Evolutionary conservation across 2,797 vertebrate genomes (phyloP).

Genomic region (Premnoplex brunnescens): DNA sequence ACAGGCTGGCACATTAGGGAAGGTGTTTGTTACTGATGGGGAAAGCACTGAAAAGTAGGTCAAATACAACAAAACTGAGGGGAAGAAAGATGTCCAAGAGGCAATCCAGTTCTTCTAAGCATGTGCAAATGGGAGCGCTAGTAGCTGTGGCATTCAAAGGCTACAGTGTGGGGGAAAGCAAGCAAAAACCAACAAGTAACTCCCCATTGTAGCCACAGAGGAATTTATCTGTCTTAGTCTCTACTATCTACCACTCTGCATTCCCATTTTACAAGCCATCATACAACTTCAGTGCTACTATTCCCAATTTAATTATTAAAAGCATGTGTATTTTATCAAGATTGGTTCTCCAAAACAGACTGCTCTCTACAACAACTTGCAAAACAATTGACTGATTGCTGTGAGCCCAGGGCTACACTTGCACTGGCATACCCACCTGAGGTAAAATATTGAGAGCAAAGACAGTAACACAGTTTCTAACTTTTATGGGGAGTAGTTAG

Average conservation of each 20-base stretch:
- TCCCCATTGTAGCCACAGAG: neutral
- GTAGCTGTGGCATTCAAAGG: neutral
- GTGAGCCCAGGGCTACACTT: rapidly evolving
- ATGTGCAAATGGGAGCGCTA: neutral
- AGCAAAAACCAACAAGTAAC: neutral
- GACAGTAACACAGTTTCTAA: neutral
- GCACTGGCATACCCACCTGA: rapidly evolving
- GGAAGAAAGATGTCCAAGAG: neutral
- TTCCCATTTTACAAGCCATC: neutral
- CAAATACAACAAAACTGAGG: conserved; percentile 2
- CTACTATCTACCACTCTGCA: neutral
- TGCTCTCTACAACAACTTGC: neutral
- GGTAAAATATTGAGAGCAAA: neutral
- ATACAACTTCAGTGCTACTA: neutral
- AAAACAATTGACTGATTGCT: neutral
- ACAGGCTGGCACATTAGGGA: neutral
- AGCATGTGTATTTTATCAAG: neutral
- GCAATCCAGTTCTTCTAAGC: neutral
- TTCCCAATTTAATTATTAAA: neutral
- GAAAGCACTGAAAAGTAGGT: conserved; percentile 1
- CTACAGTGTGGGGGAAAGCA: neutral
- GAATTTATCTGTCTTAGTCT: neutral
- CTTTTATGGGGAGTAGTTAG: neutral
- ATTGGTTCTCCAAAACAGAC: neutral
- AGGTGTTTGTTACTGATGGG: neutral